Conservation (phyloP, 1,140 invertebrate genomes). For the Cephus cinctus region DNA sequence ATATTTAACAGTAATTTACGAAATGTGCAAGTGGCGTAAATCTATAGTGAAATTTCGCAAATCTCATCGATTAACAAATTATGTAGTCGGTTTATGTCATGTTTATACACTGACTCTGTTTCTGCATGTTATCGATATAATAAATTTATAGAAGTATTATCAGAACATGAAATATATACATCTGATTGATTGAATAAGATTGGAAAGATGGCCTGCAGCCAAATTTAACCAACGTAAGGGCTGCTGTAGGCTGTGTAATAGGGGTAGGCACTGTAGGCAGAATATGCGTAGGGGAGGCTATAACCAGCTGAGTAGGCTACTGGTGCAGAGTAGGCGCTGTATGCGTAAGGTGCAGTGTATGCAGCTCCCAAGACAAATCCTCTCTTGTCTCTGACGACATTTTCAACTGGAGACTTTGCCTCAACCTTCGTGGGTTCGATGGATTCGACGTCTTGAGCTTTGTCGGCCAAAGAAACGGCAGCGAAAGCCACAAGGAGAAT, state of each 20-base stretch:
- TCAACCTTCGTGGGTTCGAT: constrained; percentile 6
- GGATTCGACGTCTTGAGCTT: too few species aligned
- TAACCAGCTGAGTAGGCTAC: constrained; percentile 24
- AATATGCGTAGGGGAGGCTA: constrained; percentile 30
- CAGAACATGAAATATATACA: too few species aligned
- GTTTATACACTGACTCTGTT: too few species aligned
- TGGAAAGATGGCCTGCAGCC: too few species aligned
- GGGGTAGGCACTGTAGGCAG: constrained; percentile 31
- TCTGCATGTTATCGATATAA: too few species aligned
- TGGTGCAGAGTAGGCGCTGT: constrained; percentile 26
- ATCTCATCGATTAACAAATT: too few species aligned
- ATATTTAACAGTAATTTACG: too few species aligned
- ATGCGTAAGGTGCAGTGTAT: constrained; percentile 30
- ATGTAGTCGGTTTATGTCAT: too few species aligned
- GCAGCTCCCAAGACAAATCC: constrained; percentile 20
- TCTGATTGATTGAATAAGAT: too few species aligned
- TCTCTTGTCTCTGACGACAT: constrained; percentile 38
- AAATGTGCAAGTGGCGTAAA: too few species aligned
- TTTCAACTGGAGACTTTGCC: constrained; percentile 3
- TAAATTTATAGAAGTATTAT: too few species aligned
- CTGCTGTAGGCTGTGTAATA: constrained; percentile 30
- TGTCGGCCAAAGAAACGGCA: constrained; percentile 32
- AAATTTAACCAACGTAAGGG: constrained; percentile 23
- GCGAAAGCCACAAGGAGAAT: constrained; percentile 37
- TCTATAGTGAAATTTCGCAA: too few species aligned